Percentiles rank a stretch among this genome's conserved stretches.
phyloP scores from a whole-genome alignment of 1,140 invertebrate species.

The Drosophila arawakana region DNA sequence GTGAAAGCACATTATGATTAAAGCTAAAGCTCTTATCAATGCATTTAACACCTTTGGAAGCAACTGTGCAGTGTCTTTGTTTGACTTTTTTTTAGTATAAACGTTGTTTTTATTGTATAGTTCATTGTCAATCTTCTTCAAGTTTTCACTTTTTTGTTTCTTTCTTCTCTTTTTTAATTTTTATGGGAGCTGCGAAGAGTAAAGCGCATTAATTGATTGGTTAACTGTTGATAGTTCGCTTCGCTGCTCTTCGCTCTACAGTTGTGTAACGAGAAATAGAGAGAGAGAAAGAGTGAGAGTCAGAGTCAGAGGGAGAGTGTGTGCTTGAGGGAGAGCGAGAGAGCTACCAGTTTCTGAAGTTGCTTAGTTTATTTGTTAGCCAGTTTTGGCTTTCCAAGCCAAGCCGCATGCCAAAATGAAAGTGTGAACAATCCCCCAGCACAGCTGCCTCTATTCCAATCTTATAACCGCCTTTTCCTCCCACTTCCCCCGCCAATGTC shows the following conservation, averaged over 20 bases:
- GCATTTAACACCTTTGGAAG: not conserved
- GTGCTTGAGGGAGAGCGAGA: not conserved
- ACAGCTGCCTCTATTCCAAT: slow-evolving; percentile 16
- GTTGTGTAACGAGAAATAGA: slow-evolving; percentile 45
- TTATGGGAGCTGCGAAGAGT: not conserved
- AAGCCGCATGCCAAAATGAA: slow-evolving; percentile 69
- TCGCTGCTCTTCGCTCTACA: slow-evolving; percentile 27
- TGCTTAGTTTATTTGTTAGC: slow-evolving; percentile 39
- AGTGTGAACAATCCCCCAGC: slow-evolving; percentile 64
- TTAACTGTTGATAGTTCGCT: slow-evolving; percentile 27
- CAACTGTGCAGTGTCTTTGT: slow-evolving; percentile 5
- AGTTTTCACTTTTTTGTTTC: slow-evolving; percentile 23
- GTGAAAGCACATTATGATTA: slow-evolving; percentile 12
- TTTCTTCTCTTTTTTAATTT: not conserved
- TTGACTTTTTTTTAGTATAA: slow-evolving; percentile 2
- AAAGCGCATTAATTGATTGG: slow-evolving; percentile 26
- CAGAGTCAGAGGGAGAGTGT: not conserved
- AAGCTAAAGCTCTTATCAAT: not conserved
- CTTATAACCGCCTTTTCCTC: not conserved
- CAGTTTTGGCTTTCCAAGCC: slow-evolving; percentile 21
- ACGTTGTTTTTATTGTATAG: slow-evolving; percentile 7
- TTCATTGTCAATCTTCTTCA: slow-evolving; percentile 16
- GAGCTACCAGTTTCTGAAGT: slow-evolving; percentile 36
- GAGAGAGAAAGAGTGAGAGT: not conserved
- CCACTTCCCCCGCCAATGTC: not conserved